These are phyloP conservation scores for Oncorhynchus masou DNA, from an alignment of 2,113 vertebrate genomes.

Conservation along the genomic window DNA sequence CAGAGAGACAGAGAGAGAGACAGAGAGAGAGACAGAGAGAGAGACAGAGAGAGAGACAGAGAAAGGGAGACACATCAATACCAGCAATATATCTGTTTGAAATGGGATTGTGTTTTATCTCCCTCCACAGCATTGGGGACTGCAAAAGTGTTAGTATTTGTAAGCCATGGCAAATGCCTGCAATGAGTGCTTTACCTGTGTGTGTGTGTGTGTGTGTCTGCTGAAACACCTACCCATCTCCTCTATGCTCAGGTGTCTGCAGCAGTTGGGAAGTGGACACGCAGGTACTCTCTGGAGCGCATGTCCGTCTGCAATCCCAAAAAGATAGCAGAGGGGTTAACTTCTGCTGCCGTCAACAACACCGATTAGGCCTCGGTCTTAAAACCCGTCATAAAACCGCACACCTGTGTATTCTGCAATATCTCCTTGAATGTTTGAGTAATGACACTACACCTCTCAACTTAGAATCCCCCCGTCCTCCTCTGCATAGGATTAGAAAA, in stretches of 20 bases:
- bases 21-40: too few relatives aligned
- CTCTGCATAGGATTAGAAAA: background rate
- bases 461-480: too few relatives aligned
- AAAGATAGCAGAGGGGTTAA: background rate
- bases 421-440: too few relatives aligned
- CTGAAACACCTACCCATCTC: constrained; percentile 41
- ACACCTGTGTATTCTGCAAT: too few relatives aligned
- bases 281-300: constrained; percentile 84
- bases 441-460: too few relatives aligned
- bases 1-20: too few relatives aligned
- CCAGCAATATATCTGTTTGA: too few relatives aligned
- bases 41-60: background rate
- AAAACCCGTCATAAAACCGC: too few relatives aligned
- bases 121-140: too few relatives aligned
- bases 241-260: constrained; percentile 33
- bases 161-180: background rate
- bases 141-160: background rate
- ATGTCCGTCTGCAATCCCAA: constrained; percentile 80
- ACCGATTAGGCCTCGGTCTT: too few relatives aligned
- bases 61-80: background rate
- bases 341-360: too few relatives aligned
- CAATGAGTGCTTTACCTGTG: background rate
- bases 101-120: too few relatives aligned
- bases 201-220: background rate
- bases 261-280: constrained; percentile 63